Base-by-base conservation (phyloP, 2,888 invertebrate genomes). In the Galerucella pusilla region DNA sequence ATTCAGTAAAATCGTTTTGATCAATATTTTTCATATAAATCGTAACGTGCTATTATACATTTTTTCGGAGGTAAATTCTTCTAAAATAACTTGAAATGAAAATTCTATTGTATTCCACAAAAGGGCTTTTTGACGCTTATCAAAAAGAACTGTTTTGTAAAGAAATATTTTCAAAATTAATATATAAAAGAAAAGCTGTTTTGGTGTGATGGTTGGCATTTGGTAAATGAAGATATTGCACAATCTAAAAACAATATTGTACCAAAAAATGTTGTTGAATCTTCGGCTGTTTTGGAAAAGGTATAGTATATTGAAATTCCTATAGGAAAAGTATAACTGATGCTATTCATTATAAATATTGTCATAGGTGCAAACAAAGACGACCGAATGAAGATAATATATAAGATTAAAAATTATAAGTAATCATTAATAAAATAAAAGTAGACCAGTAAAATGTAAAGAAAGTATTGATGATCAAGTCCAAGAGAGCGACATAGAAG, bases 61-160 rank as follows among this genome's bases (percentile, higher is more conserved):
- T 35, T 42, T 57, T 16, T 7, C 57, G 10, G 20, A 54, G 28
- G 9, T 20, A 25, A 61, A 35, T 61, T 61, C 35, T 61, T 16
- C 35, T 4, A 61, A 61, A 35, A 61, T 35, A n/a, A 28, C 5
- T 25, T 25, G 20, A 60, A 60, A 60, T 60, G 20, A 25, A 57
- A 35, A 61, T 61, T 61, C 12, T 46, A 65, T 65, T 65, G 9
- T 42, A 46, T 46, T 45, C 20, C 64, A 46, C 28, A 45, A 65
- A 65, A 60, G 65, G 64, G 75, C 72, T 75, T 72, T n/a, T 69
- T 69, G 72, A 54, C 60, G 75, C 72, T 72, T 75, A 66, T 45
- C 45, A 52, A 73, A 70, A 52, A 61, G 49, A 49, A 61, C 28
- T 42, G 14, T 65, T 65, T 16, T 65, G 46, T 16, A 46, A 20